A percentile compares a stretch with the other conserved stretches of the same genome.
phyloP scores from a whole-genome alignment of 2,113 vertebrate genomes.

The Coturnix japonica region DNA sequence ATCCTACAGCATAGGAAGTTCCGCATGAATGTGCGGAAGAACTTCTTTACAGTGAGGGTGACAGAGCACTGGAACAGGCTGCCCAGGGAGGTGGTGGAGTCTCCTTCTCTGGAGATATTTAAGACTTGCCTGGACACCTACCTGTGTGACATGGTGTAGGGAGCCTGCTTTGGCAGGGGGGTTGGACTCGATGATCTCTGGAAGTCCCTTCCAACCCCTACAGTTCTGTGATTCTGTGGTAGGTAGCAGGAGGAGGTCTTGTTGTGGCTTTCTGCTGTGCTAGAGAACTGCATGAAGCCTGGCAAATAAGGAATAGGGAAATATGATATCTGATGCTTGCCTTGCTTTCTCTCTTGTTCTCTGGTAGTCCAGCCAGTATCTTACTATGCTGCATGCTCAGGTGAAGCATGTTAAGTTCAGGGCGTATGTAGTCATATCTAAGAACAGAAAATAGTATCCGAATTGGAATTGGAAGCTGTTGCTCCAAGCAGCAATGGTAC shows the following conservation, averaged over 20 bases:
- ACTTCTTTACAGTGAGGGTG: too few relatives aligned
- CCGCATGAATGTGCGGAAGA: too few relatives aligned
- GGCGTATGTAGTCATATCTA: rapidly evolving
- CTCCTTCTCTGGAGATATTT: too few relatives aligned
- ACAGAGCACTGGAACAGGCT: too few relatives aligned
- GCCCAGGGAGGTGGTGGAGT: too few relatives aligned
- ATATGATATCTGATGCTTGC: background rate
- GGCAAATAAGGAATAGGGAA: rapidly evolving
- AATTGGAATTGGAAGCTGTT: rapidly evolving
- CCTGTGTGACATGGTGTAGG: too few relatives aligned
- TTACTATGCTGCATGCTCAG: rapidly evolving
- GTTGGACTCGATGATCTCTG: too few relatives aligned
- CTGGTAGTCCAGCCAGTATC: background rate
- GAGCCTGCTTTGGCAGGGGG: too few relatives aligned
- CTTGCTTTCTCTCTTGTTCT: background rate
- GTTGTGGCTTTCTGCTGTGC: rapidly evolving
- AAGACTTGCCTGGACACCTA: too few relatives aligned
- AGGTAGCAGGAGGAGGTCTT: rapidly evolving
- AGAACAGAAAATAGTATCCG: background rate
- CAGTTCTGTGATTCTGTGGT: too few relatives aligned
- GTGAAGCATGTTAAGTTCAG: rapidly evolving
- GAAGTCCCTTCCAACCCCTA: too few relatives aligned
- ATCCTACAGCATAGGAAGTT: too few relatives aligned
- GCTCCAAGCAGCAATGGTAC: background rate
- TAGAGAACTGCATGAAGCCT: background rate